Percentiles rank a stretch among this genome's conserved stretches.
These are phyloP conservation scores for Brenthis daphne DNA, from an alignment of 2,888 invertebrate genomes.

Conservation along the genomic window DNA sequence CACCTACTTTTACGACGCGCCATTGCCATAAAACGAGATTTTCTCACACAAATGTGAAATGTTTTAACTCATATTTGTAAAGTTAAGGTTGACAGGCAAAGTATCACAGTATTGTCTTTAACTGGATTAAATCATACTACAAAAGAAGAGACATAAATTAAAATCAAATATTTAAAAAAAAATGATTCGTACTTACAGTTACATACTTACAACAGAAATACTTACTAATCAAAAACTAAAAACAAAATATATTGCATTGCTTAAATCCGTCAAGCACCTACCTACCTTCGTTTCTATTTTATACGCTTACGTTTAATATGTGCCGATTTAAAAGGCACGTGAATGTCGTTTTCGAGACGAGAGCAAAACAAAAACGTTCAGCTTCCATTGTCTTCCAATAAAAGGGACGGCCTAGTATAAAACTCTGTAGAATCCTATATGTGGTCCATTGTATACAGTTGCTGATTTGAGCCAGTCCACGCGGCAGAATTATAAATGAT, in stretches of 20 bases:
- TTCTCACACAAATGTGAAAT: slow-evolving; percentile 6
- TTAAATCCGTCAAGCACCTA: too few species aligned
- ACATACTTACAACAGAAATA: too few species aligned
- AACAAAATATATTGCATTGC: too few species aligned
- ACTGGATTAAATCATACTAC: background rate
- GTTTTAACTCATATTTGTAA: slow-evolving; percentile 2
- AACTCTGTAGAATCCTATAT: slow-evolving; percentile 48
- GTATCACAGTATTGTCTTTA: background rate
- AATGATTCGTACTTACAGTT: too few species aligned
- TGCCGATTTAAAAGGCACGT: slow-evolving; percentile 20
- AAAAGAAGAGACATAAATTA: too few species aligned
- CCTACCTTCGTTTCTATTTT: background rate
- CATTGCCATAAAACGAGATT: slow-evolving; percentile 17
- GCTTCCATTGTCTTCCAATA: slow-evolving; percentile 59
- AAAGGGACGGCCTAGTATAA: slow-evolving; percentile 44
- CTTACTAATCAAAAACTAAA: too few species aligned
- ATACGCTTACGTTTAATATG: slow-evolving; percentile 10
- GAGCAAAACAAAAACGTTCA: slow-evolving; percentile 47
- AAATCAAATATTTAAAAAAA: too few species aligned
- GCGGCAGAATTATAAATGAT: slow-evolving; percentile 60
- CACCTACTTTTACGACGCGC: slow-evolving; percentile 6
- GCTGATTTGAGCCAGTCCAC: slow-evolving; percentile 59
- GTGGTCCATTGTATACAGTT: slow-evolving; percentile 56
- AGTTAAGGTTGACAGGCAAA: background rate
- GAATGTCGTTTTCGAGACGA: slow-evolving; percentile 27